Base-by-base conservation (phyloP, 2,888 invertebrate species). In the Megalurothrips usitatus region DNA sequence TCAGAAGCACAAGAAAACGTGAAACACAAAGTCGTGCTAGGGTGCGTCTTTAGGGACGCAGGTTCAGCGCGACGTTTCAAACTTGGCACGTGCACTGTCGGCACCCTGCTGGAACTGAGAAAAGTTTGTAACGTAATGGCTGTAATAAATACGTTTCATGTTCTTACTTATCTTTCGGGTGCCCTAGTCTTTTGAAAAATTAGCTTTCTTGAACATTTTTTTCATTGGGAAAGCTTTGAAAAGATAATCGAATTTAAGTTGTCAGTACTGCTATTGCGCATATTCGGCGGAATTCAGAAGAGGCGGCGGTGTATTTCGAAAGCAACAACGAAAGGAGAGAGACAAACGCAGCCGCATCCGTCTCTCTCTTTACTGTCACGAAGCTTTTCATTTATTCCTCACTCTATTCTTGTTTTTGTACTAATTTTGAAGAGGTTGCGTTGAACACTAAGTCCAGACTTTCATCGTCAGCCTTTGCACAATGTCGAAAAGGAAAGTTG, bases 401-500 rank as follows among this genome's bases (percentile, higher is more conserved):
- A 68, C 68, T 68, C 11, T 11, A n/a, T 58, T 19, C 58, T 58
- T 58, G 68, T 26, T 26, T 26, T 26, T 8, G 26, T 26, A 23
- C 68, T 26, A 12, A 9, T 26, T 75, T 23, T 26, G 68, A 26
- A n/a, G 4, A 26, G 34, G 34, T 75, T 75, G 68, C 68, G 1
- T 14, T 0, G 17, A 43, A 43, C 34, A 43, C 34, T 43, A 43
- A 6, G 34, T 2, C 6, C 2, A 43, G 34, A 6, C 6, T 43
- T 43, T 43, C 34, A 4, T 43, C 34, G 34, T 4, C 34, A 6
- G 34, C 2, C 6, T 43, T 43, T 43, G 2, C 34, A 75, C 9
- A 26, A 75, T 75, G 68, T 75, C 68, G 84, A 94, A 95, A 88
- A 94, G 93, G 87, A 93, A 94, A 86, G 93, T 94, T 75, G 88